Evolutionary conservation across 2,888 invertebrate species (phyloP).

Genomic region (Cremastinae sp.): DNA sequence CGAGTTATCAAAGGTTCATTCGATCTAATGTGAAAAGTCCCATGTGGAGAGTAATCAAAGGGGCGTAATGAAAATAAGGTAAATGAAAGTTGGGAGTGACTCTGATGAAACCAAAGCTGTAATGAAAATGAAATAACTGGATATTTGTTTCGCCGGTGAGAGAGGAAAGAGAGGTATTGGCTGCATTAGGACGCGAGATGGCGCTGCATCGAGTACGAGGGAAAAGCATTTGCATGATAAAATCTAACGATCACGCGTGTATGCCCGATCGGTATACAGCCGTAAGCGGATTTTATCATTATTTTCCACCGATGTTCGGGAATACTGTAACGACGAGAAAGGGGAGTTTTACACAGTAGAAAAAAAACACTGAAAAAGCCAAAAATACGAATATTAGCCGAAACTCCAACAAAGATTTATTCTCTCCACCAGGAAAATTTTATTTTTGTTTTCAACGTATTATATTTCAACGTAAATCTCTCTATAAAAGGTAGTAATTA

Average conservation of each 20-base stretch:
- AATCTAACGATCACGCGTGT: conserved; percentile 60
- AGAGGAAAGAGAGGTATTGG: conserved; percentile 1
- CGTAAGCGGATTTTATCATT: conserved; percentile 59
- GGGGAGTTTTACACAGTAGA: conserved; percentile 4
- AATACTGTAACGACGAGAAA: conserved; percentile 15
- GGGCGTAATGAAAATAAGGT: neutral
- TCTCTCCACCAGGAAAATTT: neutral
- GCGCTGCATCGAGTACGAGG: conserved; percentile 8
- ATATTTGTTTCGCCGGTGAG: too few species aligned
- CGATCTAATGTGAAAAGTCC: neutral
- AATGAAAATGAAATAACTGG: conserved; percentile 57
- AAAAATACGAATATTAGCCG: conserved; percentile 15
- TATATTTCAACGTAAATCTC: neutral
- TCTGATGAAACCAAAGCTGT: conserved; percentile 46
- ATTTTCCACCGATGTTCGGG: conserved; percentile 24
- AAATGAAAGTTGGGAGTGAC: conserved; percentile 17
- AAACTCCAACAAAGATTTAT: conserved; percentile 3
- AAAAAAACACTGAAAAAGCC: conserved; percentile 11
- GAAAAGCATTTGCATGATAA: conserved; percentile 52
- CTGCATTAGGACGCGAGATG: conserved; percentile 14
- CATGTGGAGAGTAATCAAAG: neutral
- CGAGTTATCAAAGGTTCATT: neutral
- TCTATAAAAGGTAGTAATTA: too few species aligned
- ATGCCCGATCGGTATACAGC: conserved; percentile 58
- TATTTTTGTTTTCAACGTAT: neutral